Evolutionary conservation across 2,888 invertebrate species (phyloP).

Genomic region (Andrena minutula): DNA sequence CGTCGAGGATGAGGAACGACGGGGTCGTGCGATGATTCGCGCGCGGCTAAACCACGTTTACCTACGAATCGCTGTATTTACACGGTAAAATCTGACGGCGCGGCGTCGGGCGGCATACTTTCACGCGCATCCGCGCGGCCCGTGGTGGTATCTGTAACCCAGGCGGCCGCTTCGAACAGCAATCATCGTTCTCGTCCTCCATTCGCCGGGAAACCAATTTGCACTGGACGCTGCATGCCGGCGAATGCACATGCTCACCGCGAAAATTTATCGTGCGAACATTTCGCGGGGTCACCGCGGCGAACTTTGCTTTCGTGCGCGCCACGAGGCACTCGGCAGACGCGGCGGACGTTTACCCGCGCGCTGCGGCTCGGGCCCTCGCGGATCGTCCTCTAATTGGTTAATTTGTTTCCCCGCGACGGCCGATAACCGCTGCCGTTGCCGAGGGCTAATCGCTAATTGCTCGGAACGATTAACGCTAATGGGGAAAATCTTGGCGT

Average conservation of each 20-base stretch:
- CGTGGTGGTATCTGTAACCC: slow-evolving; percentile 7
- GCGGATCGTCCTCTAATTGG: slow-evolving; percentile 22
- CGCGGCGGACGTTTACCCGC: background rate
- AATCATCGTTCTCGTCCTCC: slow-evolving; percentile 24
- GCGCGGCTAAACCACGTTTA: slow-evolving; percentile 17
- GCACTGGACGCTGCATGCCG: background rate
- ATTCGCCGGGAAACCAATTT: slow-evolving; percentile 30
- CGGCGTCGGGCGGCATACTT: slow-evolving; percentile 1
- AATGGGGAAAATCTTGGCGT: slow-evolving; percentile 16
- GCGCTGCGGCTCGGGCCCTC: background rate
- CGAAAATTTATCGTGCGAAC: slow-evolving; percentile 48
- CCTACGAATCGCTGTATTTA: slow-evolving; percentile 21
- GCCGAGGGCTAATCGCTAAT: slow-evolving; percentile 29
- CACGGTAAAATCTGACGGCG: slow-evolving; percentile 20
- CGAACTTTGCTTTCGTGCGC: slow-evolving; percentile 34
- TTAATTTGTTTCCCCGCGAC: slow-evolving; percentile 35
- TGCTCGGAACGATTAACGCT: slow-evolving; percentile 36
- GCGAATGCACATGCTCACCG: slow-evolving; percentile 7
- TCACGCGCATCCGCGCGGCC: background rate
- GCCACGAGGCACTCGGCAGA: background rate
- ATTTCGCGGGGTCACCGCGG: slow-evolving; percentile 46
- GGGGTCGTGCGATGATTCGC: slow-evolving; percentile 6
- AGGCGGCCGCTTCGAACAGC: slow-evolving; percentile 9
- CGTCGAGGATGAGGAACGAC: background rate
- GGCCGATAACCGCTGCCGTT: slow-evolving; percentile 19